Evolutionary conservation across 2,113 vertebrate species (phyloP).

Genomic region (Trematomus loennbergii): DNA sequence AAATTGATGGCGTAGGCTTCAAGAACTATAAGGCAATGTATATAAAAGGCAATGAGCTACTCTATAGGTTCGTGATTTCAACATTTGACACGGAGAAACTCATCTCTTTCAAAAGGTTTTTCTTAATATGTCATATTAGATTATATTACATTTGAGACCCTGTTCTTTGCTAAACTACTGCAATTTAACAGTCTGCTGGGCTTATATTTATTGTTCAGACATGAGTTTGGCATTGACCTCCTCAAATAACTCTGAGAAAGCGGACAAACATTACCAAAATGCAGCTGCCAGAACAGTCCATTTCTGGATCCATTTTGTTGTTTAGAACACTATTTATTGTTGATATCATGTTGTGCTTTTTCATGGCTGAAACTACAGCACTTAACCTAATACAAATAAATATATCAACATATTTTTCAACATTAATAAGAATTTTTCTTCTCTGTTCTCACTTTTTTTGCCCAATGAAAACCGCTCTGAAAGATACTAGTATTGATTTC

Average conservation of each 20-base stretch:
- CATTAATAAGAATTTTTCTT: neutral
- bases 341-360: neutral
- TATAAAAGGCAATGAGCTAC: too few relatives aligned
- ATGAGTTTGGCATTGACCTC: neutral
- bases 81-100: too few relatives aligned
- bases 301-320: neutral
- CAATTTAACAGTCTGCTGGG: neutral
- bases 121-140: too few relatives aligned
- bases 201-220: neutral
- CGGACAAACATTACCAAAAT: neutral
- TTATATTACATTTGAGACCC: too few relatives aligned
- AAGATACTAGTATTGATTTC: constrained; percentile 10
- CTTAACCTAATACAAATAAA: neutral
- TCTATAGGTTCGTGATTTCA: too few relatives aligned
- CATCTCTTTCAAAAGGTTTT: too few relatives aligned
- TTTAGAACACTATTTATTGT: neutral
- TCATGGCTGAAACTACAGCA: neutral
- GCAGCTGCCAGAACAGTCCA: neutral
- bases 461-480: constrained; percentile 1
- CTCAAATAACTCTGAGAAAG: neutral
- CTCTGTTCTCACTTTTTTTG: neutral
- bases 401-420: neutral
- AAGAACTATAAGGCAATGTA: too few relatives aligned
- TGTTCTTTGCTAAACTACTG: neutral
- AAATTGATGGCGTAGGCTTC: too few relatives aligned